Conservation (phyloP, 2,797 vertebrate genomes). For the Coregonus suidteri region DNA sequence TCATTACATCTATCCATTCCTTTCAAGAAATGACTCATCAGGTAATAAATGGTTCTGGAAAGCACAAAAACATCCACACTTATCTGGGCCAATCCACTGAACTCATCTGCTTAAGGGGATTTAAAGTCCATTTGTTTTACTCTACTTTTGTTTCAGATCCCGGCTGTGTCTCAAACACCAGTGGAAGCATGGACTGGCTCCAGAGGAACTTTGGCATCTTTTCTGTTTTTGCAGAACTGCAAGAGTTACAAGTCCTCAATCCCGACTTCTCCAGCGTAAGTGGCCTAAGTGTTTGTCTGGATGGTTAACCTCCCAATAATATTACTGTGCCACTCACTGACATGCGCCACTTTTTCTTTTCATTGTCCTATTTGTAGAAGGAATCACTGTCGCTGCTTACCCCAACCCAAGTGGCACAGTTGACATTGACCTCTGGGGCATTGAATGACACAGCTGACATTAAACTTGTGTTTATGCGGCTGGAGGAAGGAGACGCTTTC, state of each 20-base stretch:
- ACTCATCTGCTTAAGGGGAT: neutral
- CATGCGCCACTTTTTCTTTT: neutral
- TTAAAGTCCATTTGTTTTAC: neutral
- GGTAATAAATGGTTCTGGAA: constrained; percentile 37
- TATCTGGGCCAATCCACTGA: neutral
- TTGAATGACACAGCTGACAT: constrained; percentile 31
- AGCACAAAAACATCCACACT: neutral
- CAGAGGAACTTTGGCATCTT: constrained; percentile 53
- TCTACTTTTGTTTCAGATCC: neutral
- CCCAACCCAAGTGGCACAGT: constrained; percentile 9
- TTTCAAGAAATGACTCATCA: constrained; percentile 35
- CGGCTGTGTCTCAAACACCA: neutral
- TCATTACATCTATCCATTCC: constrained; percentile 47
- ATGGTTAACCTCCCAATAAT: neutral
- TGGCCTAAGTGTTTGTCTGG: neutral
- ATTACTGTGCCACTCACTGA: neutral
- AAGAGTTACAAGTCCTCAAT: constrained; percentile 35
- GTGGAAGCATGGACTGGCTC: constrained; percentile 46
- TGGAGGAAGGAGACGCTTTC: constrained; percentile 41
- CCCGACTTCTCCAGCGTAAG: neutral
- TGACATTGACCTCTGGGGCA: constrained; percentile 5
- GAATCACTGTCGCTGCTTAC: neutral
- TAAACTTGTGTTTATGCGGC: constrained; percentile 42
- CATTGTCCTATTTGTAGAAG: neutral
- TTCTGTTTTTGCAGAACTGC: constrained; percentile 38